Evolutionary conservation across 2,888 invertebrate genomes (phyloP).

Genomic region (Invenusta paracnida): DNA sequence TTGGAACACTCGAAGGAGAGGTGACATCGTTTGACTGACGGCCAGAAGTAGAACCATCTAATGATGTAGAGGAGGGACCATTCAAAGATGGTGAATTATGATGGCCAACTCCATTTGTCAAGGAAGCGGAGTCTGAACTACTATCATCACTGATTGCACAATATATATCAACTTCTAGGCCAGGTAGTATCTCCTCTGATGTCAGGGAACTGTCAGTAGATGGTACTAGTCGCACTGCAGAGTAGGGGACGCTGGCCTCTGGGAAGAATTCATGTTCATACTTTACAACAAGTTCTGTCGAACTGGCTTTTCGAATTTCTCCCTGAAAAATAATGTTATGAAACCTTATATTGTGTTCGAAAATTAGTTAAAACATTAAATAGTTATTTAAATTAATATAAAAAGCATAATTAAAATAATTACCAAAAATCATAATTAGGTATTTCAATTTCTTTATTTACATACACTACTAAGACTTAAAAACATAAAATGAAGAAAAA

Average conservation of each 20-base stretch:
- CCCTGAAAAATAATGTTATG: background rate
- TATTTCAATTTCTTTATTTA: too few species aligned
- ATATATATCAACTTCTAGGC: background rate
- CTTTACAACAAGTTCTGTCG: background rate
- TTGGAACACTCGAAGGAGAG: background rate
- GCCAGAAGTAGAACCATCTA: background rate
- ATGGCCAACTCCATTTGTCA: too few species aligned
- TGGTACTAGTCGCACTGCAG: background rate
- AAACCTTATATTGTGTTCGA: too few species aligned
- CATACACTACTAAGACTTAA: too few species aligned
- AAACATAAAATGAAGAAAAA: too few species aligned
- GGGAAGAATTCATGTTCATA: background rate
- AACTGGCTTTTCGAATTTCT: background rate
- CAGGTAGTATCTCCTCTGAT: background rate
- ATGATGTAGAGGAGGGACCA: background rate
- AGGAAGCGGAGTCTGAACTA: too few species aligned
- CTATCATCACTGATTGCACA: background rate
- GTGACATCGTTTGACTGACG: background rate
- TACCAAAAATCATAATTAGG: too few species aligned
- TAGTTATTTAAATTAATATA: too few species aligned
- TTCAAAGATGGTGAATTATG: too few species aligned
- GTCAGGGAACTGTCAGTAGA: background rate
- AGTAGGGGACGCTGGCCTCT: background rate
- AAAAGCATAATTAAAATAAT: too few species aligned
- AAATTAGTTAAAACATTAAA: too few species aligned